A percentile compares a stretch with the other conserved stretches of the same genome.
These are phyloP conservation scores for Echeneis naucrates DNA, from an alignment of 2,797 vertebrate species.

Conservation along the genomic window DNA sequence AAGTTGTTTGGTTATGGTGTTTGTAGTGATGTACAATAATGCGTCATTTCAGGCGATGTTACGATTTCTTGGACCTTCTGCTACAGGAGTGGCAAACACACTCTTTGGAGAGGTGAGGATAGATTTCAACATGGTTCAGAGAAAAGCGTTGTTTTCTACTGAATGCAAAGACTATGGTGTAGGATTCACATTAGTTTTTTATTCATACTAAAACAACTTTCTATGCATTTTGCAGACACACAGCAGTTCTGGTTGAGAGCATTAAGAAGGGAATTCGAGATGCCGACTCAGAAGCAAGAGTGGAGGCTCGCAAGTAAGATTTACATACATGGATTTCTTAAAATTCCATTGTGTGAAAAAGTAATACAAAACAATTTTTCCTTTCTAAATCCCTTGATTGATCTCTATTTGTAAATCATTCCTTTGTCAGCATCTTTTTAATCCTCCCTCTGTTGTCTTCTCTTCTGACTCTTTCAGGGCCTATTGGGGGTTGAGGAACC, in stretches of 20 bases:
- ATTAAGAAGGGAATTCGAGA: conserved; percentile 98
- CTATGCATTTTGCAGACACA: conserved; percentile 85
- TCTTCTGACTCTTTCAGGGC: conserved; percentile 81
- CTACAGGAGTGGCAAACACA: conserved; percentile 98
- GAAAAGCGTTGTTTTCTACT: no score
- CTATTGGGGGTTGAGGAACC: conserved; percentile 95
- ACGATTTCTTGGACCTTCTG: conserved; percentile 95
- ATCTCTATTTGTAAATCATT: background rate
- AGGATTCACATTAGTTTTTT: conserved; percentile 11
- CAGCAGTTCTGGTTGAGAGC: conserved; percentile 94
- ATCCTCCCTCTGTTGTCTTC: background rate
- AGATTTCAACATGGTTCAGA: conserved; percentile 1
- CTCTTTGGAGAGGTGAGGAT: conserved; percentile 92
- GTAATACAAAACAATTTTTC: background rate
- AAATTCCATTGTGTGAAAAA: conserved; percentile 38
- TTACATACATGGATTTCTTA: conserved; percentile 6
- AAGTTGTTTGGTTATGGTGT: background rate
- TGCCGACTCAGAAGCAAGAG: conserved; percentile 96
- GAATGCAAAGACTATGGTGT: background rate
- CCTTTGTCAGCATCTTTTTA: background rate
- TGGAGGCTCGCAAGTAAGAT: conserved; percentile 97
- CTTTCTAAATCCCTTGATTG: background rate
- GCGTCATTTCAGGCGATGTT: conserved; percentile 89
- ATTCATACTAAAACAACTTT: conserved; percentile 4
- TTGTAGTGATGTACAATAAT: conserved; percentile 17